These are phyloP conservation scores for Aspidiotus destructor DNA, from an alignment of 2,888 invertebrate genomes.

Conservation along the genomic window DNA sequence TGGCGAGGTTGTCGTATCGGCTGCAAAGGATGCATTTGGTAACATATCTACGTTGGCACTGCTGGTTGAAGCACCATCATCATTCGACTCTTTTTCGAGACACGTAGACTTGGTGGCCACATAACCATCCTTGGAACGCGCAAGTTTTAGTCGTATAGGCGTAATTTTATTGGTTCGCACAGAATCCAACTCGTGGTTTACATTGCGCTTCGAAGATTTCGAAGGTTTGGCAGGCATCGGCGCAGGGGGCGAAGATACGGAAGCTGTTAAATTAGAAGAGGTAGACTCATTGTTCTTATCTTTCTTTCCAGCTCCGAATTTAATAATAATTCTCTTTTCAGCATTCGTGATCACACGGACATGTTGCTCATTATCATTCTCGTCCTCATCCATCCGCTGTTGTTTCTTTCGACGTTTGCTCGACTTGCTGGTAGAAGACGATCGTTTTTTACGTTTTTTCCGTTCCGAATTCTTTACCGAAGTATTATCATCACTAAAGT, in stretches of 20 bases:
- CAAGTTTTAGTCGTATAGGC: conserved; percentile 73
- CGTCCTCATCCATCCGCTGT: neutral
- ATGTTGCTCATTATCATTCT: neutral
- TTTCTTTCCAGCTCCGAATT: conserved; percentile 37
- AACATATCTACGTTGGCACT: conserved; percentile 8
- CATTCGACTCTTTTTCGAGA: conserved; percentile 6
- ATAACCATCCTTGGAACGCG: conserved; percentile 68
- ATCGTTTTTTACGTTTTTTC: conserved; percentile 21
- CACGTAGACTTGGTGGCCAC: conserved; percentile 43
- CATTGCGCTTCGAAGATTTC: conserved; percentile 38
- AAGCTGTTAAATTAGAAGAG: neutral
- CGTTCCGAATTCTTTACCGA: conserved; percentile 35
- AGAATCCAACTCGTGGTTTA: conserved; percentile 47
- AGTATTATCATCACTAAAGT: conserved; percentile 49
- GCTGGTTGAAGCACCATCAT: neutral
- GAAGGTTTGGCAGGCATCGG: conserved; percentile 41
- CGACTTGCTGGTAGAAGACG: neutral
- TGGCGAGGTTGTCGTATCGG: neutral
- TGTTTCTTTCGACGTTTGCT: neutral
- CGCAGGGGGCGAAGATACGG: conserved; percentile 34
- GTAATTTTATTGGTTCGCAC: conserved; percentile 59
- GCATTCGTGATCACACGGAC: conserved; percentile 24
- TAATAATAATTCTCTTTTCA: conserved; percentile 24
- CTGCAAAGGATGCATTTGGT: conserved; percentile 12
- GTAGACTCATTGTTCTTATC: conserved; percentile 41